Evolutionary conservation across 2,888 invertebrate species (phyloP), one percentile per base, ranked within the genome.

Genomic region (Zaprionus bogoriensis): DNA sequence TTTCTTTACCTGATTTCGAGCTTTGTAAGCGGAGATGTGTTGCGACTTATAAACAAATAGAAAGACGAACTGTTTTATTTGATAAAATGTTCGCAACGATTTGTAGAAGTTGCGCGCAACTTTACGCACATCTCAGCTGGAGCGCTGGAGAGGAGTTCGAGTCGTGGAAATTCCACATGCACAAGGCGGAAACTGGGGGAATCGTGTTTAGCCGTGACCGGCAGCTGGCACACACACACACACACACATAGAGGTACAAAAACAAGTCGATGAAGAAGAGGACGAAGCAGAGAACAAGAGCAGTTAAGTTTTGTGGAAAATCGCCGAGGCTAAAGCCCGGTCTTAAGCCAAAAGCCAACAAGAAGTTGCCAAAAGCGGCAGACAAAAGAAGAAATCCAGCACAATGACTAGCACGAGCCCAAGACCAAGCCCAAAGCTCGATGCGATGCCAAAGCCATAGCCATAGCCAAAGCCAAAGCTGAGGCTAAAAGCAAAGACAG

Each of bases 271-370:
- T 2, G 38, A 20, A 41, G 42, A 19, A 54, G 4, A 22, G 12
- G 23, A 28, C 27, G 4, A 45, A 23, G 20, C 17, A 20, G 12
- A 20, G 41, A 55, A 55, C 20, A 68, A 59, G 36, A 39, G 12
- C 55, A 68, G 55, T 55, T 64, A 72, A 75, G 72, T 58, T 51
- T 48, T 74, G 77, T 69, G 64, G 44, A 76, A 76, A 76, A 76
- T 65, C 70, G 67, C 57, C 60, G 60, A 67, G 55, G 78, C 82
- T 67, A 72, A 81, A 84, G 79, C 83, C 86, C 69, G 67, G 80
- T 73, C 80, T 83, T 85, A 86, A 86, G 87, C 83, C 82, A 71
- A 73, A 76, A 77, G 68, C 77, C 82, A 76, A 86, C 77, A 86
- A 77, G 72, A 80, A 83, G 84, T 86, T 79, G 71, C 80, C 84